These are phyloP conservation scores for Drosophila engyochracea DNA, from an alignment of 2,888 invertebrate species.

Conservation along the genomic window DNA sequence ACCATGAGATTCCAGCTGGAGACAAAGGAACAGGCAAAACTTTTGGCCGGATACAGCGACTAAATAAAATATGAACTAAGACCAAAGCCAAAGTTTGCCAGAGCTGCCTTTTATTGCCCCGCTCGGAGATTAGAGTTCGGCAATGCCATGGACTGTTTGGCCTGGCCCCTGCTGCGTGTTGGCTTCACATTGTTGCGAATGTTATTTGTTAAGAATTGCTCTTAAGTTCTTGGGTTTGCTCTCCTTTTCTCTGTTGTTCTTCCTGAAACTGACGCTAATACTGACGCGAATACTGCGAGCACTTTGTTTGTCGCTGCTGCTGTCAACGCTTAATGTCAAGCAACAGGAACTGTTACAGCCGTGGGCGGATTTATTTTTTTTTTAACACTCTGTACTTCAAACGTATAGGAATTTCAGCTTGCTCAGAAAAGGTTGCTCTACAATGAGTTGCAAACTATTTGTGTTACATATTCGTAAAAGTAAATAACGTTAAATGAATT, in stretches of 20 bases:
- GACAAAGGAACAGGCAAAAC: slow-evolving; percentile 31
- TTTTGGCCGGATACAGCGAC: slow-evolving; percentile 60
- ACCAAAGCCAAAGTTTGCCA: slow-evolving; percentile 74
- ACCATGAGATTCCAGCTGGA: slow-evolving; percentile 40
- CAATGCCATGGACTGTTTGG: slow-evolving; percentile 13
- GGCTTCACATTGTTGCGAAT: slow-evolving; percentile 60
- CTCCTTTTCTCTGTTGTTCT: slow-evolving; percentile 30
- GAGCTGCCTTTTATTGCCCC: slow-evolving; percentile 73
- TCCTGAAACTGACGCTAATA: slow-evolving; percentile 15
- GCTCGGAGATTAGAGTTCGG: slow-evolving; percentile 61
- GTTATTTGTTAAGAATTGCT: slow-evolving; percentile 70
- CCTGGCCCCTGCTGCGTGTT: slow-evolving; percentile 21
- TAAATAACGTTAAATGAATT: too few species aligned
- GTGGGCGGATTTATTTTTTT: slow-evolving; percentile 16
- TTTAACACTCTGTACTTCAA: slow-evolving; percentile 12
- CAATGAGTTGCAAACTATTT: not conserved
- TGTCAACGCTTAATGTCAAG: slow-evolving; percentile 53
- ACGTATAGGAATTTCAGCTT: slow-evolving; percentile 3
- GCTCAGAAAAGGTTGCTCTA: not conserved
- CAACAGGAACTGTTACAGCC: slow-evolving; percentile 25
- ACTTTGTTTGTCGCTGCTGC: slow-evolving; percentile 33
- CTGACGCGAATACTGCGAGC: slow-evolving; percentile 23
- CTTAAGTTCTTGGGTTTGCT: slow-evolving; percentile 63
- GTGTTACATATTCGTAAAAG: too few species aligned
- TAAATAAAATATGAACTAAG: slow-evolving; percentile 76